phyloP scores from a whole-genome alignment of 2,888 invertebrate species.

The Seladonia tumulorum region DNA sequence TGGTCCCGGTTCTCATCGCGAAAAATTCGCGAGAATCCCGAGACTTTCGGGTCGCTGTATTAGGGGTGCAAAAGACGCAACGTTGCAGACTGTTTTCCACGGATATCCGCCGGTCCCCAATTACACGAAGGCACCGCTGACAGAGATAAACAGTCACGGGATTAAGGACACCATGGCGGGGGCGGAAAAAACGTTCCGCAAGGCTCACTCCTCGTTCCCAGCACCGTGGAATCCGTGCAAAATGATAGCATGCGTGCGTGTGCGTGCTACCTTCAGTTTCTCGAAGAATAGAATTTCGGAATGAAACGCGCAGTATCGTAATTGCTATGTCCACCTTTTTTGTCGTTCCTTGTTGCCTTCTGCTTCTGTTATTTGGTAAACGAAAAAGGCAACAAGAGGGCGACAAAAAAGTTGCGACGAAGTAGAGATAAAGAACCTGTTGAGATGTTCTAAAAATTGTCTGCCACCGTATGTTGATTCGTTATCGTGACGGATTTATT shows the following conservation, averaged over 20 bases:
- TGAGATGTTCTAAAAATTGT: too few species aligned
- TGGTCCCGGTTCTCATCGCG: background rate
- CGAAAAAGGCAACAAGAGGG: too few species aligned
- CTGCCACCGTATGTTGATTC: too few species aligned
- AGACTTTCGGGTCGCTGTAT: background rate
- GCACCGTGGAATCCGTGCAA: background rate
- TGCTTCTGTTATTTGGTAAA: background rate
- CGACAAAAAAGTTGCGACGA: too few species aligned
- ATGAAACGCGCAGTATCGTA: background rate
- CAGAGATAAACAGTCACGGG: constrained; percentile 54
- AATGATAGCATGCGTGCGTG: background rate
- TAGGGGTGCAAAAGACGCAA: constrained; percentile 32
- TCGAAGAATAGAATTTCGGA: background rate
- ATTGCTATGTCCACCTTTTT: background rate
- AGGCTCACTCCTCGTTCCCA: constrained; percentile 25
- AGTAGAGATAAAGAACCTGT: too few species aligned
- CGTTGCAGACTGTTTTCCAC: constrained; percentile 29
- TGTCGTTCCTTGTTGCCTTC: background rate
- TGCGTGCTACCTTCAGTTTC: background rate
- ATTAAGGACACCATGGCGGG: constrained; percentile 47
- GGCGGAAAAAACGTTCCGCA: constrained; percentile 33
- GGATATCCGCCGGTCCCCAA: constrained; percentile 36
- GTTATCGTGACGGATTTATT: too few species aligned
- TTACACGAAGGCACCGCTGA: constrained; percentile 46
- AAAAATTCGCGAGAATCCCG: background rate